Evolutionary conservation across 2,797 vertebrate species (phyloP).

Genomic region (Euphonia xanthogaster): DNA sequence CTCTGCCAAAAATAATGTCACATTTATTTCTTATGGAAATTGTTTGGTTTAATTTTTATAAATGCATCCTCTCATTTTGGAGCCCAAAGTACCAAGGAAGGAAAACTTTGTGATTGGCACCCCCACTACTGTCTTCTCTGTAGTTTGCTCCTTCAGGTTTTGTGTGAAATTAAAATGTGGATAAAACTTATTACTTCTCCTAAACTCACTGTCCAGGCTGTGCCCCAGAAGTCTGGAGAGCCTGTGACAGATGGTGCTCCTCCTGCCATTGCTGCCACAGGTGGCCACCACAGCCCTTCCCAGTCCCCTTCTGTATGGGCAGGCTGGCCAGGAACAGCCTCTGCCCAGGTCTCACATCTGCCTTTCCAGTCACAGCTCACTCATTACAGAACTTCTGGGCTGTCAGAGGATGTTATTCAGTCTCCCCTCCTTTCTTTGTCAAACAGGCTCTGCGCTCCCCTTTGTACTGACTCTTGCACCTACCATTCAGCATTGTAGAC

Average conservation of each 20-base stretch:
- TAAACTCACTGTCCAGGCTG: background rate
- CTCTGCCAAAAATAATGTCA: background rate
- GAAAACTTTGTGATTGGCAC: background rate
- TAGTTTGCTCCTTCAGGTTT: background rate
- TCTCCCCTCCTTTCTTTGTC: background rate
- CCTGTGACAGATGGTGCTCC: too few relatives aligned
- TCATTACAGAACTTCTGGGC: background rate
- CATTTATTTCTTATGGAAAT: background rate
- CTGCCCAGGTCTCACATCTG: background rate
- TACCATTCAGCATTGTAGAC: background rate
- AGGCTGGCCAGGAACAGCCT: background rate
- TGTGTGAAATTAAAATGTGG: background rate
- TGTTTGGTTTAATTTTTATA: background rate
- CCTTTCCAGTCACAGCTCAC: background rate
- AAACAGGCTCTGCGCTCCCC: background rate
- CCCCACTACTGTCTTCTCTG: background rate
- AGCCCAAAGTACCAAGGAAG: background rate
- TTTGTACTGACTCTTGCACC: background rate
- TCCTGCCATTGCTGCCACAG: background rate
- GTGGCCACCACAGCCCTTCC: background rate
- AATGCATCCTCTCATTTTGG: background rate
- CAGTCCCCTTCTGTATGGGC: background rate
- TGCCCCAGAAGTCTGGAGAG: background rate
- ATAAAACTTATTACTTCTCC: background rate
- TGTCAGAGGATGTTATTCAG: background rate